Conservation (phyloP, 1,140 invertebrate species). For the Bombyx mori region DNA sequence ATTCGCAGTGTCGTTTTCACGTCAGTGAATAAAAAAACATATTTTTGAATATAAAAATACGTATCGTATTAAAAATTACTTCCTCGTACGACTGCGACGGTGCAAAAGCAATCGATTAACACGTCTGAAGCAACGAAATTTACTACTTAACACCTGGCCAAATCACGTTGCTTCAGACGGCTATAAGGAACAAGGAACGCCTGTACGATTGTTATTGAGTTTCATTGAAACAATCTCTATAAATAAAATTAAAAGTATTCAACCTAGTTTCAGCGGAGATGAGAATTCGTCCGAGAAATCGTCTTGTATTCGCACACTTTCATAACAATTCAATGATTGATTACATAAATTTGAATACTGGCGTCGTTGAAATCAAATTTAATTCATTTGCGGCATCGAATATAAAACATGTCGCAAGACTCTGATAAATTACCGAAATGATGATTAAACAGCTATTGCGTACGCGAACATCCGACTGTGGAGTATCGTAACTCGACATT, state of each 20-base stretch:
- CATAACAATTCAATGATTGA: constrained; percentile 68
- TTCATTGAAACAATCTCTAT: no score
- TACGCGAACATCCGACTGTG: constrained; percentile 15
- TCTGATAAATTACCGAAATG: constrained; percentile 64
- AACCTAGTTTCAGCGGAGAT: constrained; percentile 53
- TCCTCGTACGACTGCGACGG: no score
- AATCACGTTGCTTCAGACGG: no score
- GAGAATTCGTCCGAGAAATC: constrained; percentile 65
- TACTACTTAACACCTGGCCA: no score
- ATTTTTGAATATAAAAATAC: no score
- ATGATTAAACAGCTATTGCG: constrained; percentile 54
- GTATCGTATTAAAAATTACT: no score
- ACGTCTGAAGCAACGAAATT: no score
- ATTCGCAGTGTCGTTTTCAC: no score
- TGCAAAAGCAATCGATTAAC: no score
- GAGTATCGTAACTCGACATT: constrained; percentile 23
- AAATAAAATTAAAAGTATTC: constrained; percentile 2
- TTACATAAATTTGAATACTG: constrained; percentile 68
- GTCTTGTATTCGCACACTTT: constrained; percentile 62
- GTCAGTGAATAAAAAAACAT: no score
- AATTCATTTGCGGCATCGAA: constrained; percentile 58
- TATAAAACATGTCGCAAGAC: constrained; percentile 52
- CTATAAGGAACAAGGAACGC: no score
- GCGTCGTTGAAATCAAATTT: constrained; percentile 62
- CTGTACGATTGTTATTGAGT: no score